Base-by-base conservation (phyloP, 2,797 vertebrate species). In the Borostomias antarcticus region DNA sequence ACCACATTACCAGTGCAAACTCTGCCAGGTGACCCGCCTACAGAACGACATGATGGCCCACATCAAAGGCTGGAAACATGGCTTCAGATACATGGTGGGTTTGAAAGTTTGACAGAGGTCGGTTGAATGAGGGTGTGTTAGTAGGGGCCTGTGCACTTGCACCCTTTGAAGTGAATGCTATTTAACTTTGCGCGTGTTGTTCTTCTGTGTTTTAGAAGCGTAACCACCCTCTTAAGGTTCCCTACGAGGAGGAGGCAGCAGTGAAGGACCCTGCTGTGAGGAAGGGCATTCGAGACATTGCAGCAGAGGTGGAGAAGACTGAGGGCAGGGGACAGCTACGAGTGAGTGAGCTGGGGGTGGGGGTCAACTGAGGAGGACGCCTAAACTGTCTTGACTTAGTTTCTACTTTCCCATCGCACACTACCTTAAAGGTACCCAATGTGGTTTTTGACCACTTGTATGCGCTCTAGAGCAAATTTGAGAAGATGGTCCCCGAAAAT, bases 1-100 rank as follows among this genome's bases (percentile, higher is more conserved):
- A 2, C 92, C 93, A 4, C 93, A 93, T 75, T 94, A 94, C 76
- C 88, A 89, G 84, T 94, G 93, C 73, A 91, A 90, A 74, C 85
- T 94, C 19, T 94, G 93, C 37, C 75, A 76, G 1, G 89, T 94
- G 28, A 68, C 80, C 64, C 84, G 82, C 25, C 52, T 91, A 71
- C 92, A 93, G 79, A 85, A 88, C 59, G 91, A 93, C 37, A 92
- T 94, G 76, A 45, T 87, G 32, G 85, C 89, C 66, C 93, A 94
- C 10, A 76, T 93, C 57, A 90, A 80, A 57, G 89, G 93, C 65
- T 93, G 92, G 92, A 93, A 90, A 75, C 93, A 94, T 75, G 70
- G 80, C 66, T 91, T 88, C 76, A 88, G 73, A 85, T 94, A 93
- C 75, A 40, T 94, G 83, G 93, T 93, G 67, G 76, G 84, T 64